Evolutionary conservation across 2,888 invertebrate species (phyloP), one percentile per base, ranked within the genome.

Genomic region (Leuctra nigra): DNA sequence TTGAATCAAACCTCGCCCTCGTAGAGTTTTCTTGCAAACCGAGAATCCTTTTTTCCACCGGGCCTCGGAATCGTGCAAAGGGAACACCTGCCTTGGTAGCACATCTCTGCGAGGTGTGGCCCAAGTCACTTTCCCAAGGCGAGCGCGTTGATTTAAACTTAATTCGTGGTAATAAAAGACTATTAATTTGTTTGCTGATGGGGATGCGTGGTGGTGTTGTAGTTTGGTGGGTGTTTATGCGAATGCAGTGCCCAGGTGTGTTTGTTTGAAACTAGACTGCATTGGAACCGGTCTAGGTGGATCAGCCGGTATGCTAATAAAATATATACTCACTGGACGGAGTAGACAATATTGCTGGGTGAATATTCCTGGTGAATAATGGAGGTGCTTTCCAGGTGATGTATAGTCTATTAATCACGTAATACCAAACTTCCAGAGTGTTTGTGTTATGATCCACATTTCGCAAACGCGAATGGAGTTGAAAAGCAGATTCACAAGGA

Each of bases 91-190:
- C 29, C 7, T n/a, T n/a, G n/a, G n/a, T n/a, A n/a, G n/a, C n/a
- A n/a, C n/a, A 29, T 29, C 29, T 11, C 29, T 29, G 29, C 11
- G 23, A 50, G 50, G 50, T 35, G 50, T 50, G 50, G 29, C 22
- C 36, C 18, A 35, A 14, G 16, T 29, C 33, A 20, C 18, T 35
- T 33, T 2, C 33, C 22, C 35, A 50, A 50, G 50, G 50, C 33
- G 4, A 50, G 35, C 50, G 35, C 18, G 18, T 50, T 50, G 50
- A 50, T 50, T 20, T 50, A 50, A 50, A 50, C 35, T 20, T 50
- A 50, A 50, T 50, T 50, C 50, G 35, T 35, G 50, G 20, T 50
- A 50, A 50, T 50, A 50, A 50, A 50, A 50, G 35, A 50, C 35
- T 33, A 48, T 48, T 29, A 48, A 48, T 48, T 48, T 46, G 22